A percentile compares a stretch with the other conserved stretches of the same genome.
Conservation (phyloP, 2,113 vertebrate genomes). For the Engraulis encrasicolus region DNA sequence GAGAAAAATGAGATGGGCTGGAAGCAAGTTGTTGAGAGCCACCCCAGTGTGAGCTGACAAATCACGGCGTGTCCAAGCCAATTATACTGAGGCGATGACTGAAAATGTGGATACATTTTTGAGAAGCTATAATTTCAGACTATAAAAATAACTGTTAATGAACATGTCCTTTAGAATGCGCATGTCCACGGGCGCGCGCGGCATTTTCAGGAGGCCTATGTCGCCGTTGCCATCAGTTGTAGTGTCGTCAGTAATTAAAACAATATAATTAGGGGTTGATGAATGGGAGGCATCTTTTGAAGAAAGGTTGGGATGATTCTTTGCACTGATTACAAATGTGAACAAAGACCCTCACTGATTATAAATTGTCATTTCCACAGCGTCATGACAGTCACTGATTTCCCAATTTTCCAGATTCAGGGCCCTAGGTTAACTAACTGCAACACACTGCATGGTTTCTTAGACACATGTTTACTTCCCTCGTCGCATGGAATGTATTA, state of each 20-base stretch:
- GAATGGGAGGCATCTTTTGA: background rate
- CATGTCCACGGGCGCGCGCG: background rate
- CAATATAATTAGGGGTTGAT: background rate
- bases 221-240: background rate
- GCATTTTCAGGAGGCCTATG: conserved; percentile 2
- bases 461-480: background rate
- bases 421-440: background rate
- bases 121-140: conserved; percentile 53
- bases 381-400: background rate
- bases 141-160: conserved; percentile 55
- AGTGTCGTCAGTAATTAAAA: background rate
- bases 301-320: background rate
- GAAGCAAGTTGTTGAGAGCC: conserved; percentile 44
- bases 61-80: conserved; percentile 38
- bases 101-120: conserved; percentile 18
- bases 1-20: conserved; percentile 42
- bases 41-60: conserved; percentile 49
- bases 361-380: background rate
- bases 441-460: background rate
- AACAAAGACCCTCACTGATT: background rate
- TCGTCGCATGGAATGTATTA: too few relatives aligned
- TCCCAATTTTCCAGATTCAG: background rate
- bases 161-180: background rate
- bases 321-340: background rate
- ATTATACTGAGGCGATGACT: conserved; percentile 33